These are phyloP conservation scores for Cyprinodon brontotheroides DNA, from an alignment of 2,113 vertebrate species.

Conservation along the genomic window DNA sequence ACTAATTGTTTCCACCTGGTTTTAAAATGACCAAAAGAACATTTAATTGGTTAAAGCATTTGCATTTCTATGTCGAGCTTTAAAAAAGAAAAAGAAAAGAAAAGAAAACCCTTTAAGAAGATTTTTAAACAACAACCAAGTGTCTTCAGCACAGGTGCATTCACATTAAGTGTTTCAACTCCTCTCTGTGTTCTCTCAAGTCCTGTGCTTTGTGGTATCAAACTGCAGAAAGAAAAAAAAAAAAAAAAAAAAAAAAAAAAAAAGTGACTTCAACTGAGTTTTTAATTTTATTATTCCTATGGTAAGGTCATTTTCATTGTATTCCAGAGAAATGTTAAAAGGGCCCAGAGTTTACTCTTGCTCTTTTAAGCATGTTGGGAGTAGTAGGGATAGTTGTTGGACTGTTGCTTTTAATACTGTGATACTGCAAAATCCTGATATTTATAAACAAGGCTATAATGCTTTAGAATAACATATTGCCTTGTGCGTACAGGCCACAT, in stretches of 20 bases:
- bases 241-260: not conserved
- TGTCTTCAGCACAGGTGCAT: no score
- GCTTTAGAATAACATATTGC: not conserved
- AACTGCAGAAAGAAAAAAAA: no score
- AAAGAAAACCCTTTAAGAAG: no score
- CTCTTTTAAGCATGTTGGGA: no score
- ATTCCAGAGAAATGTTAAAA: not conserved
- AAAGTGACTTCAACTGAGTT: not conserved
- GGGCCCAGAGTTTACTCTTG: no score
- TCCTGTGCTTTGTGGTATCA: not conserved
- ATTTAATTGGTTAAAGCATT: slow-evolving; percentile 9
- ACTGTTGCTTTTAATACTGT: not conserved
- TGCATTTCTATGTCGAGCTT: no score
- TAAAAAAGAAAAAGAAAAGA: no score
- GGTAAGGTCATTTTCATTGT: not conserved
- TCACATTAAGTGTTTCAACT: no score
- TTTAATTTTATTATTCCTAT: not conserved
- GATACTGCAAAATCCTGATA: no score
- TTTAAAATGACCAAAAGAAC: slow-evolving; percentile 57
- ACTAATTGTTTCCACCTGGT: slow-evolving; percentile 65
- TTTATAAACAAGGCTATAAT: not conserved
- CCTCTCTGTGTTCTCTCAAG: no score
- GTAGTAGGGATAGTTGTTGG: not conserved
- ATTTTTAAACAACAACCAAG: no score
- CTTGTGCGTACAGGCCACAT: not conserved